phyloP scores from a whole-genome alignment of 2,113 vertebrate species.

The Dromas ardeola region DNA sequence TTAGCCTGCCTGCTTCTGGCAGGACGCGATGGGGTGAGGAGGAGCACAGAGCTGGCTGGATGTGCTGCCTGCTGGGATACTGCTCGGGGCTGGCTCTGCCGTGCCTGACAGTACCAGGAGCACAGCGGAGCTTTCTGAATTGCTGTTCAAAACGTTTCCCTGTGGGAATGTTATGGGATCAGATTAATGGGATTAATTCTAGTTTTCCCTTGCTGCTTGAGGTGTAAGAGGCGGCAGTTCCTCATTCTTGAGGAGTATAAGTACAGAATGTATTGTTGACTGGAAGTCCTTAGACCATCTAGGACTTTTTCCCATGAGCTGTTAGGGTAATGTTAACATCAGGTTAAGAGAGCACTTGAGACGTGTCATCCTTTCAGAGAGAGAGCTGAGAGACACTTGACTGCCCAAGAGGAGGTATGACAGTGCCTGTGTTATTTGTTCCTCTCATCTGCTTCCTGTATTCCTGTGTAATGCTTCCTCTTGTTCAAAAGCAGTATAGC shows the following conservation, averaged over 20 bases:
- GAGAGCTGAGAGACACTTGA: conserved; percentile 17
- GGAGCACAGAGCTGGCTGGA: not conserved
- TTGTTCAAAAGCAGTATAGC: not conserved
- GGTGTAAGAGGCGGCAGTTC: not conserved
- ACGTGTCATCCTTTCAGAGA: not conserved
- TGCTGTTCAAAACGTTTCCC: not conserved
- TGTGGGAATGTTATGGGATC: not conserved
- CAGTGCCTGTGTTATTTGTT: not conserved
- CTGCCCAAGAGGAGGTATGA: not conserved
- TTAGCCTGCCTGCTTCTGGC: not conserved
- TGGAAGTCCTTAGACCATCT: not conserved
- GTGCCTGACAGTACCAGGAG: not conserved
- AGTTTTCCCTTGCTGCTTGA: not conserved
- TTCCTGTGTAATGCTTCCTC: not conserved
- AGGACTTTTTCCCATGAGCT: not conserved
- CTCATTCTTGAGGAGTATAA: not conserved
- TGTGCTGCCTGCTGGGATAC: not conserved
- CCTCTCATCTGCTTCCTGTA: conserved; percentile 22
- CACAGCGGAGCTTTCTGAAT: not conserved
- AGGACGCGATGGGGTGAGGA: fast-evolving
- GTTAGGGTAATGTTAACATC: not conserved
- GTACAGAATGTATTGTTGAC: not conserved
- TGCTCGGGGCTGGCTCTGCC: not conserved
- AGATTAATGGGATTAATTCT: not conserved
- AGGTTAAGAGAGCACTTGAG: conserved; percentile 41